Percentiles rank a stretch among this genome's conserved stretches.
Conservation (phyloP, 2,888 invertebrate species). For the Stomorhina lunata region DNA sequence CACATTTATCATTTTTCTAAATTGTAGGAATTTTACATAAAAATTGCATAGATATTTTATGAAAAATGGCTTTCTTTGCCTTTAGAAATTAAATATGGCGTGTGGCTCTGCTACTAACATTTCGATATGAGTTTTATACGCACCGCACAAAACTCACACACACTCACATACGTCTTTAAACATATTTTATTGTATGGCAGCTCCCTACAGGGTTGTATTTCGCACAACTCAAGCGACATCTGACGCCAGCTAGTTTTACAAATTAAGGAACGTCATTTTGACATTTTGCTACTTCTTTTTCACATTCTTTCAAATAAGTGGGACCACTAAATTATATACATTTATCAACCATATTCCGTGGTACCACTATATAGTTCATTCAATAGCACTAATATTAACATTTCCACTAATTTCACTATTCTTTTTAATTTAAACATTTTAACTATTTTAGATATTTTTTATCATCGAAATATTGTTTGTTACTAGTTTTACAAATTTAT, state of each 20-base stretch:
- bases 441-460: neutral
- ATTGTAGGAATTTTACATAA: conserved; percentile 23
- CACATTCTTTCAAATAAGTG: conserved; percentile 63
- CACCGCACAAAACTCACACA: too few species aligned
- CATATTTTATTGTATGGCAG: conserved; percentile 27
- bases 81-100: conserved; percentile 78
- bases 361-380: conserved; percentile 73
- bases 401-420: conserved; percentile 25
- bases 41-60: conserved; percentile 52
- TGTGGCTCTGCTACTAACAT: conserved; percentile 66
- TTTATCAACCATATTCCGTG: conserved; percentile 68
- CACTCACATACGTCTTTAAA: conserved; percentile 34
- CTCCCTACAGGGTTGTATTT: conserved; percentile 55
- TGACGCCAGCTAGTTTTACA: conserved; percentile 29
- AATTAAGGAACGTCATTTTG: conserved; percentile 64
- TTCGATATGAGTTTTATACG: conserved; percentile 49
- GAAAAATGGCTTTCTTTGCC: conserved; percentile 61
- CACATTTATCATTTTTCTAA: conserved; percentile 41
- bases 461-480: neutral
- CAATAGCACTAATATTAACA: conserved; percentile 21
- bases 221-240: conserved; percentile 20
- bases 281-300: conserved; percentile 68
- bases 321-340: conserved; percentile 73
- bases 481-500: neutral
- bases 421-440: conserved; percentile 14